Base-by-base conservation (phyloP, 1,140 invertebrate species). In the Catajapyx aquilonaris region DNA sequence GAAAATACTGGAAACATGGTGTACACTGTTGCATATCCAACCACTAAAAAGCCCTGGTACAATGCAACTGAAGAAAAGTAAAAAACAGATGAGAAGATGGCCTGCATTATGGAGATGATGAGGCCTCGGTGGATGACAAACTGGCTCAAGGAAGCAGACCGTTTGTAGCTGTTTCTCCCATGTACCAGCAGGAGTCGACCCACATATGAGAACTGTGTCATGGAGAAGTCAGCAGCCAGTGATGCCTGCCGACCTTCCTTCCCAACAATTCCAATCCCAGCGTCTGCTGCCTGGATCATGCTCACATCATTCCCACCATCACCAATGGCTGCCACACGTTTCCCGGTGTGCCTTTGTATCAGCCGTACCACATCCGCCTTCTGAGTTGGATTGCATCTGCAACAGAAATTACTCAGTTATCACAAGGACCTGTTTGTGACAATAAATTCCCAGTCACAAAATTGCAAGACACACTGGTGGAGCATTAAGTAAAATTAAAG, bases 1-100 rank as follows among this genome's bases (percentile, higher is more conserved):
- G n/a, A n/a, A 60, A 93, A 93, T 9, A 99, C 94, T 2, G 95
- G 94, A 48, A 96, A 84, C 87, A 96, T 96, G 13, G 95, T 99
- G 56, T 94, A 99, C 22, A 97, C 60, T 3, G 94, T 98, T 11
- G 87, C 90, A 59, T 97, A 98, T 67, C 91, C 93, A 41, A 99
- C 88, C 85, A 97, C 94, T 10, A 99, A 69, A 51, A 97, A 86
- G 13, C 94, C 93, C 58, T 95, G 95, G 62, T 98, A 98, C 5
- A 99, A 65, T 4, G 90, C 79, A 21, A 98, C 84, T 3, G 90
- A 95, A 17, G 91, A 88, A 52, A 98, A 84, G 62, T 97, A 98
- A 62, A 98, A 98, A 7, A 98, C 88, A 16, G 91, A 88, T 13
- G 87, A 96, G 60, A 98, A 99, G 17, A 98, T 83, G 4, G 91